phyloP scores from a whole-genome alignment of 1,140 invertebrate species.

The Aphelinus certus region DNA sequence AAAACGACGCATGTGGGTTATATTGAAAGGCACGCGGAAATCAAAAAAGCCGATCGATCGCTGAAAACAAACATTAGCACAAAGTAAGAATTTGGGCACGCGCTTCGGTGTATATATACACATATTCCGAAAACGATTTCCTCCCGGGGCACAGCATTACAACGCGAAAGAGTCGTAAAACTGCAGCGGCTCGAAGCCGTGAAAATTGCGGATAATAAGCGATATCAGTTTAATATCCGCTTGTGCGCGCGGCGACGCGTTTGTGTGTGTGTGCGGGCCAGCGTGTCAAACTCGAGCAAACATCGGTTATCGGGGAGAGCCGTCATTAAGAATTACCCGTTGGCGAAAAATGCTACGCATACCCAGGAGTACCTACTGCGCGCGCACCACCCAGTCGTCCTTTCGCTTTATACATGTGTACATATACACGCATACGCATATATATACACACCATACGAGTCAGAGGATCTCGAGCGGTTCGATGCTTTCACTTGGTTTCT shows the following conservation, averaged over 20 bases:
- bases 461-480: too few species aligned
- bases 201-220: slow-evolving; percentile 22
- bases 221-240: neutral
- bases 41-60: slow-evolving; percentile 24
- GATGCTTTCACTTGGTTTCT: slow-evolving; percentile 15
- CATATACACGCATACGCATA: neutral
- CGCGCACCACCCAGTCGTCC: too few species aligned
- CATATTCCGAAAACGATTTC: slow-evolving; percentile 10
- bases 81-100: slow-evolving; percentile 10
- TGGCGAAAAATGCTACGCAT: slow-evolving; percentile 7
- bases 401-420: too few species aligned
- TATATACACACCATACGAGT: slow-evolving; percentile 1
- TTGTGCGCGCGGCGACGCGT: neutral
- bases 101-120: neutral
- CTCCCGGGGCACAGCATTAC: neutral
- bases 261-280: neutral
- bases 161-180: neutral
- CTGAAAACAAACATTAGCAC: slow-evolving; percentile 33
- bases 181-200: neutral
- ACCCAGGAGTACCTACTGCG: neutral
- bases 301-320: neutral
- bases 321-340: slow-evolving; percentile 25
- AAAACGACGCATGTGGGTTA: too few species aligned
- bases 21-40: too few species aligned
- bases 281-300: slow-evolving; percentile 2